Evolutionary conservation across 1,140 invertebrate genomes (phyloP).

Genomic region (Lasaia peninsularis): DNA sequence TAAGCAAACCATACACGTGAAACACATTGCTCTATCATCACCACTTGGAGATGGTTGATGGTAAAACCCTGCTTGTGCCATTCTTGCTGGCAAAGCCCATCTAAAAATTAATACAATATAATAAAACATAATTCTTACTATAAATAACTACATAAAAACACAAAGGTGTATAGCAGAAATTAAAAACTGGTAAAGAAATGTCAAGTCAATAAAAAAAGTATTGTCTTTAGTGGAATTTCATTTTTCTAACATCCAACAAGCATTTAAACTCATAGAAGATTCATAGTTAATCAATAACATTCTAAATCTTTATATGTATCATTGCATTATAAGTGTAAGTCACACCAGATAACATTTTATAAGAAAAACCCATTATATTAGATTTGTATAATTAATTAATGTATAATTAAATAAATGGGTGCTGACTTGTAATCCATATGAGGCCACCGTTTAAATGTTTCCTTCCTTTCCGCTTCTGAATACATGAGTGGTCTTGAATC

Average conservation of each 20-base stretch:
- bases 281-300: too few species aligned
- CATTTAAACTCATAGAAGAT: too few species aligned
- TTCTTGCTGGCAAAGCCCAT: slow-evolving; percentile 95
- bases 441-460: slow-evolving; percentile 95
- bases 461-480: slow-evolving; percentile 91
- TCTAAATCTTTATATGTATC: too few species aligned
- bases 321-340: too few species aligned
- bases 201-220: too few species aligned
- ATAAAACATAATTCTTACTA: too few species aligned
- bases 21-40: slow-evolving; percentile 96
- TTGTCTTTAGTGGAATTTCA: not conserved
- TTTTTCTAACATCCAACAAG: not conserved
- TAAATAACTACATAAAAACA: too few species aligned
- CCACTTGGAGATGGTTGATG: slow-evolving; percentile 93
- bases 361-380: not conserved
- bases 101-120: slow-evolving; percentile 63
- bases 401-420: too few species aligned
- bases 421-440: slow-evolving; percentile 97
- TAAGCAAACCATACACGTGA: slow-evolving; percentile 94
- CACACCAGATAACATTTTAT: not conserved
- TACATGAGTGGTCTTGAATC: slow-evolving; percentile 88
- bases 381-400: not conserved
- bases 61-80: slow-evolving; percentile 97
- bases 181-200: too few species aligned
- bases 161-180: not conserved